These are phyloP conservation scores for Troides oblongomaculatus DNA, from an alignment of 2,888 invertebrate genomes.

Conservation along the genomic window DNA sequence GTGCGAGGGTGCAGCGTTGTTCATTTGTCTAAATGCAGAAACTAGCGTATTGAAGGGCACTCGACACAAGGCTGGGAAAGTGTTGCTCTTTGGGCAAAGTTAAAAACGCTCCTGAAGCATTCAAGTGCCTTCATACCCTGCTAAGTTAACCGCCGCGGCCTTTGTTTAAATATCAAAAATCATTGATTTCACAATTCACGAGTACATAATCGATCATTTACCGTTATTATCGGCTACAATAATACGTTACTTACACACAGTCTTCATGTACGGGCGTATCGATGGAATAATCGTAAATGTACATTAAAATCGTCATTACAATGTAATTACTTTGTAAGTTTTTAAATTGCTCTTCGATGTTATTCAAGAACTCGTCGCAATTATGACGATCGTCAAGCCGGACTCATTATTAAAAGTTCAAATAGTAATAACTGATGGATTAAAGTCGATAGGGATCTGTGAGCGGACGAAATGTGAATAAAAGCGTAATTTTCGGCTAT, in stretches of 20 bases:
- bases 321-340: slow-evolving; percentile 60
- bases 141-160: slow-evolving; percentile 54
- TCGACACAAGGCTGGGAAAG: slow-evolving; percentile 70
- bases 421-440: slow-evolving; percentile 66
- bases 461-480: slow-evolving; percentile 58
- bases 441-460: slow-evolving; percentile 65
- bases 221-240: slow-evolving; percentile 19
- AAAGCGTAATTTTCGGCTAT: slow-evolving; percentile 68
- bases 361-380: slow-evolving; percentile 47
- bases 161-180: slow-evolving; percentile 46
- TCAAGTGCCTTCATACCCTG: slow-evolving; percentile 45
- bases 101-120: slow-evolving; percentile 62
- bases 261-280: slow-evolving; percentile 12
- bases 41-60: slow-evolving; percentile 66
- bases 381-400: slow-evolving; percentile 46
- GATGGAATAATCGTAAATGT: slow-evolving; percentile 30
- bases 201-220: slow-evolving; percentile 22
- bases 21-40: slow-evolving; percentile 76
- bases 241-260: slow-evolving; percentile 20
- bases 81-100: slow-evolving; percentile 78
- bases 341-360: slow-evolving; percentile 52
- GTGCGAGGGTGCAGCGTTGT: slow-evolving; percentile 67
- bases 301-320: slow-evolving; percentile 38
- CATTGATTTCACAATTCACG: slow-evolving; percentile 44
- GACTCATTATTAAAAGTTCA: slow-evolving; percentile 71